Conservation (phyloP, 2,113 vertebrate species). For the Embiotoca jacksoni region DNA sequence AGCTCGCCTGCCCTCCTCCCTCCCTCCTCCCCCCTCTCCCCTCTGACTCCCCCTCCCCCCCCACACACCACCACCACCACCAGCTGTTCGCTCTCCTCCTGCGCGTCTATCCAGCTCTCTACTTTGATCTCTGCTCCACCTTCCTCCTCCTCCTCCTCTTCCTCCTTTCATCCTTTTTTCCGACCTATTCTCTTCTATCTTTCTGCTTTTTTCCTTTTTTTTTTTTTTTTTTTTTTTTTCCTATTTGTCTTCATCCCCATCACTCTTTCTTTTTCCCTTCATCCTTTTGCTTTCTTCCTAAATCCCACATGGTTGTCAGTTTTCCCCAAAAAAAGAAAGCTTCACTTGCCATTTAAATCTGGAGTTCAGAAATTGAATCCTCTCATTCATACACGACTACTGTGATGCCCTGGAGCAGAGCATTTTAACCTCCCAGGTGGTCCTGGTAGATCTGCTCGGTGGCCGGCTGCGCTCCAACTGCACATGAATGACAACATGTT, state of each 20-base stretch:
- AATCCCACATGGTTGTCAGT: too few relatives aligned
- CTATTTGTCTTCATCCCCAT: too few relatives aligned
- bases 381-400: too few relatives aligned
- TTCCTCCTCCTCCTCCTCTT: background rate
- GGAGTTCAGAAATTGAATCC: too few relatives aligned
- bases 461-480: background rate
- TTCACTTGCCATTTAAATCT: too few relatives aligned
- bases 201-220: too few relatives aligned
- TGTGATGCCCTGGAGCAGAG: background rate
- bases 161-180: background rate
- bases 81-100: slow-evolving; percentile 28
- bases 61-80: background rate
- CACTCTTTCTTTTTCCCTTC: too few relatives aligned
- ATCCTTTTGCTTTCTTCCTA: too few relatives aligned
- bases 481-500: background rate
- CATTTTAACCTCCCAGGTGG: background rate
- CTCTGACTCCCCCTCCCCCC: slow-evolving; percentile 11
- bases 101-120: background rate
- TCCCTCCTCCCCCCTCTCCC: slow-evolving; percentile 18
- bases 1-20: slow-evolving; percentile 29
- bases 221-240: too few relatives aligned
- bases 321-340: too few relatives aligned
- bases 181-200: too few relatives aligned
- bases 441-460: background rate
- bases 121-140: slow-evolving; percentile 50